Evolutionary conservation across 2,113 vertebrate species (phyloP).

Genomic region (Pitta sordida): DNA sequence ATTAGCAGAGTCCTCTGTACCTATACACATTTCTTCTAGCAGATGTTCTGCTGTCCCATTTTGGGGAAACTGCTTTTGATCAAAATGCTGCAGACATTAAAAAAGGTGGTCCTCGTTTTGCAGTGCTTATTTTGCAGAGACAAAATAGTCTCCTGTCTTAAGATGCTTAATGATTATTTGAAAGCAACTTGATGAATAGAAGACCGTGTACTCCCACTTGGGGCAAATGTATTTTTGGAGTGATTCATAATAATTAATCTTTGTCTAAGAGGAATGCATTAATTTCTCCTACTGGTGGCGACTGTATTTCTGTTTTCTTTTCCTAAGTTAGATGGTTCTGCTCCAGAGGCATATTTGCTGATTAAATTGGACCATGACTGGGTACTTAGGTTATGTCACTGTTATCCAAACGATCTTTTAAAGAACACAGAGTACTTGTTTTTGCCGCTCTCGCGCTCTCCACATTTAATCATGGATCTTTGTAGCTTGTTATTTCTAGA

Average conservation of each 20-base stretch:
- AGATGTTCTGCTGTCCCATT: neutral
- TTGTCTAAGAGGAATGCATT: conserved; percentile 47
- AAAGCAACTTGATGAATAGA: conserved; percentile 38
- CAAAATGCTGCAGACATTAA: neutral
- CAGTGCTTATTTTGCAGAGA: neutral
- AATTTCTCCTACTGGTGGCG: conserved; percentile 29
- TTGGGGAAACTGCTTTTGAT: neutral
- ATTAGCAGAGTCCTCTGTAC: neutral
- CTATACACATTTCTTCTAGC: neutral
- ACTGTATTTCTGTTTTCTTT: conserved; percentile 36
- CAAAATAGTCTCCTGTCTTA: neutral
- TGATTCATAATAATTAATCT: conserved; percentile 46
- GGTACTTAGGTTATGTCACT: conserved; percentile 22
- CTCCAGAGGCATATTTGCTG: conserved; percentile 16
- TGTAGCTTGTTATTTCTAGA: conserved; percentile 43
- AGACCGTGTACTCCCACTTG: neutral
- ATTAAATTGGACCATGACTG: neutral
- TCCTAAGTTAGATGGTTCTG: conserved; percentile 21
- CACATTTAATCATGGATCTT: neutral
- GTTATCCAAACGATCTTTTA: conserved; percentile 25
- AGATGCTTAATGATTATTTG: conserved; percentile 38
- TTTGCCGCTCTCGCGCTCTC: neutral
- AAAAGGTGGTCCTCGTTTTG: neutral
- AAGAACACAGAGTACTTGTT: conserved; percentile 46
- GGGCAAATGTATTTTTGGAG: conserved; percentile 7